Conservation (phyloP, 2,888 invertebrate species). For the Polydrusus cervinus region DNA sequence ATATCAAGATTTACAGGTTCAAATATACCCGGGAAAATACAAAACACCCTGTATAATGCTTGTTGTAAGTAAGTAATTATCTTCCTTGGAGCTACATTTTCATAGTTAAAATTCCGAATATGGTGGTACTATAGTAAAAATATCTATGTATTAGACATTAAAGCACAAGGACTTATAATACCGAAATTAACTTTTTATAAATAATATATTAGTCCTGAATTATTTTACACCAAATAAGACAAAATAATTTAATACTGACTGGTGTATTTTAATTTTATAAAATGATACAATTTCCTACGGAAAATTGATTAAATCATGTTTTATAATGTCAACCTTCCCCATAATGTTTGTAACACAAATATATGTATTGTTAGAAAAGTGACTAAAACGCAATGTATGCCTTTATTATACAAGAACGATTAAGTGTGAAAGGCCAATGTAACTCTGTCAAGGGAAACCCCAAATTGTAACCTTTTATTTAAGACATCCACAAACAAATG, state of each 20-base stretch:
- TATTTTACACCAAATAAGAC: too few species aligned
- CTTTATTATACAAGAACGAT: conserved; percentile 13
- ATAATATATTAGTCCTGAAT: too few species aligned
- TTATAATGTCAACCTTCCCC: conserved; percentile 2
- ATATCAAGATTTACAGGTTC: too few species aligned
- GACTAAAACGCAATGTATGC: conserved; percentile 8
- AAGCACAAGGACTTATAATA: too few species aligned
- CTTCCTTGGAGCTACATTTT: too few species aligned
- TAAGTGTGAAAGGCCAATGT: conserved; percentile 8
- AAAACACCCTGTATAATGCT: too few species aligned
- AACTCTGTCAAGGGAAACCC: conserved; percentile 2
- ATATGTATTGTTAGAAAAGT: conserved; percentile 6
- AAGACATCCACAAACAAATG: conserved; percentile 24
- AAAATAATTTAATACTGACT: not conserved
- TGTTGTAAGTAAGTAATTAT: too few species aligned
- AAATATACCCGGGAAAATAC: too few species aligned
- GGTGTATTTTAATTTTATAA: not conserved
- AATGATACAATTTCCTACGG: not conserved
- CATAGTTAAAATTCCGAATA: too few species aligned
- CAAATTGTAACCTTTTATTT: conserved; percentile 28
- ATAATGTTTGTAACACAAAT: not conserved
- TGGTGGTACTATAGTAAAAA: too few species aligned
- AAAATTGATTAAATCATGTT: conserved; percentile 6
- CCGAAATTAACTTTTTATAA: too few species aligned
- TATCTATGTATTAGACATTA: too few species aligned